Evolutionary conservation across 2,797 vertebrate species (phyloP), one percentile per base, ranked within the genome.

Genomic region (Cossypha polioptera): DNA sequence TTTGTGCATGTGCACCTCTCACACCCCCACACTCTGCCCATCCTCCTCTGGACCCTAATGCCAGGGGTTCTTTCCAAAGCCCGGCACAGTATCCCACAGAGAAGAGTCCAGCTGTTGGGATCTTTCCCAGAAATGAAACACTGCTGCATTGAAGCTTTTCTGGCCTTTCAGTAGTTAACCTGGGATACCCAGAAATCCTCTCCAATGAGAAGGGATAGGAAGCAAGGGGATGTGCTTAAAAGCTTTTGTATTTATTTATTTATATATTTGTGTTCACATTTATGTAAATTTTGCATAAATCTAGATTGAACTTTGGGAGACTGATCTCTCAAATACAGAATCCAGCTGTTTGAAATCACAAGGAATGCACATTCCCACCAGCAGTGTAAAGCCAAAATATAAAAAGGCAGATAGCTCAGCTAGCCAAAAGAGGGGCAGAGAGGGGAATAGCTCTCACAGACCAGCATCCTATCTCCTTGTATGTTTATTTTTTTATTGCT

Each of bases 71-170:
- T 96, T 96, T 94, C 85, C 69, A 96, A 85, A 93, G 43, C 24
- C 14, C 77, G 79, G 84, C 90, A 78, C 12, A 51, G 57, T 76
- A 57, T 63, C 36, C 73, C 50, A 15, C 9, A 29, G 72, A 79
- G 87, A 53, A n/a, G 74, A 85, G 47, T 67, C 89, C 71, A 95
- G 87, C 91, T 80, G 93, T 79, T 95, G 86, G 91, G 73, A 92
- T 93, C 71, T 65, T 91, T 95, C 89, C 76, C 94, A 90, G 66
- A 90, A 96, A 78, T 72, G 68, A 85, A 90, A 95, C 92, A 83
- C 77, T 95, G 62, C 47, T 7, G 13, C 83, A 95, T 84, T 87
- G 58, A 92, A 61, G 65, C 25, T 47, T 83, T 91, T 86, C 86
- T 79, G 86, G 90, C 20, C 28, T 80, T 88, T 90, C 51, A 75